Conservation (phyloP, 2,888 invertebrate genomes). For the Xylota sylvarum region DNA sequence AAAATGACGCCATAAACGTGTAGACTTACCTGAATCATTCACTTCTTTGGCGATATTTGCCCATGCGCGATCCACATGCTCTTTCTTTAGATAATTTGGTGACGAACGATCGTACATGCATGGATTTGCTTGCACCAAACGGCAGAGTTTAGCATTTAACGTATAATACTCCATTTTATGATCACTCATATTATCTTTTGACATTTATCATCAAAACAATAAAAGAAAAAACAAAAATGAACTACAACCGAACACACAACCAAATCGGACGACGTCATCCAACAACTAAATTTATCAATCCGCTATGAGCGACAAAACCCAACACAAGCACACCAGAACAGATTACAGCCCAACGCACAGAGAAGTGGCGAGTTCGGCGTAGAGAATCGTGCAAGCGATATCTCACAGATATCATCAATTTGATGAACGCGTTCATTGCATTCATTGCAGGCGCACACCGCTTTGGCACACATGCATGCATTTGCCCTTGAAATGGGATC, state of each 20-base stretch:
- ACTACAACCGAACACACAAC: conserved; percentile 6
- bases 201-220: conserved; percentile 23
- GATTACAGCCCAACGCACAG: not conserved
- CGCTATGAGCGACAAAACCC: not conserved
- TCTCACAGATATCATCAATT: conserved; percentile 36
- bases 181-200: conserved; percentile 64
- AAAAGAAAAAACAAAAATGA: not conserved
- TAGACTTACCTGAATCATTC: conserved; percentile 78
- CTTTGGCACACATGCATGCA: not conserved
- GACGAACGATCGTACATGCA: conserved; percentile 83
- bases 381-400: conserved; percentile 17
- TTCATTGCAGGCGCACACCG: not conserved
- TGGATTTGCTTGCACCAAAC: conserved; percentile 81
- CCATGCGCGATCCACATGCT: conserved; percentile 82
- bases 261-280: conserved; percentile 50
- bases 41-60: conserved; percentile 81
- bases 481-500: conserved; percentile 27
- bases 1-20: conserved; percentile 32
- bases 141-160: conserved; percentile 82
- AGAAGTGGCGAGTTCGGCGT: not conserved
- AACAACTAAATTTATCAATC: conserved; percentile 56
- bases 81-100: conserved; percentile 81
- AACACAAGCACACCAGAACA: too few species aligned
- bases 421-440: conserved; percentile 6
- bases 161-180: conserved; percentile 80